Percentiles rank a stretch among this genome's conserved stretches.
These are phyloP conservation scores for Tenthredo mesomela DNA, from an alignment of 2,888 invertebrate species.

Conservation along the genomic window DNA sequence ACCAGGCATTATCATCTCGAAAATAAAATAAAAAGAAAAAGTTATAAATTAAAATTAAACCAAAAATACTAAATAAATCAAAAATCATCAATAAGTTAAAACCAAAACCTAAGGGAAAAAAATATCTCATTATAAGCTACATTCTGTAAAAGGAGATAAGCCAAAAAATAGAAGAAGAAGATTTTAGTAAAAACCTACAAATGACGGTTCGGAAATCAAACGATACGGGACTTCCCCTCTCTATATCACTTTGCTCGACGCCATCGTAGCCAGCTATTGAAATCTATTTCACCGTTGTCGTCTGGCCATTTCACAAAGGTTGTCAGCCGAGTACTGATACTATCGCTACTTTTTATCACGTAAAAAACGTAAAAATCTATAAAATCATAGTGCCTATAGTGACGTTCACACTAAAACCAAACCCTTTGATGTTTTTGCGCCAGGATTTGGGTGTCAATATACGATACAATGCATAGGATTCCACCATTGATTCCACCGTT, in stretches of 20 bases:
- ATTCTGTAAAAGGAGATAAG: too few species aligned
- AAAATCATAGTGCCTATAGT: neutral
- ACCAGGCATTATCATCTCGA: too few species aligned
- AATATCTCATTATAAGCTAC: too few species aligned
- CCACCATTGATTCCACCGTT: too few species aligned
- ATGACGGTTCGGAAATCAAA: conserved; percentile 55
- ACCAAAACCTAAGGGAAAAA: too few species aligned
- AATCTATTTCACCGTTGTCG: neutral
- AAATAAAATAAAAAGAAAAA: too few species aligned
- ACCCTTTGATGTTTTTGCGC: neutral
- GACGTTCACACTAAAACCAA: neutral
- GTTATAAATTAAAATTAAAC: too few species aligned
- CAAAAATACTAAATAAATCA: too few species aligned
- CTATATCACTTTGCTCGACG: neutral
- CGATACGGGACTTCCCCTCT: neutral
- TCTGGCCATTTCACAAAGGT: neutral
- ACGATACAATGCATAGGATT: conserved; percentile 12
- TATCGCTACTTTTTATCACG: too few species aligned
- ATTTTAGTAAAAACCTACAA: neutral
- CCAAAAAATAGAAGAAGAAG: too few species aligned
- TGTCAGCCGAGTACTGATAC: neutral
- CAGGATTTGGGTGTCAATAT: neutral
- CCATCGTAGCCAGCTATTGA: neutral
- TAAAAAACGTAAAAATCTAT: neutral
- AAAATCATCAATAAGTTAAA: too few species aligned